Percentiles rank a stretch among this genome's conserved stretches.
Evolutionary conservation across 2,888 invertebrate species (phyloP).

Genomic region (Chrysolina oricalcia): DNA sequence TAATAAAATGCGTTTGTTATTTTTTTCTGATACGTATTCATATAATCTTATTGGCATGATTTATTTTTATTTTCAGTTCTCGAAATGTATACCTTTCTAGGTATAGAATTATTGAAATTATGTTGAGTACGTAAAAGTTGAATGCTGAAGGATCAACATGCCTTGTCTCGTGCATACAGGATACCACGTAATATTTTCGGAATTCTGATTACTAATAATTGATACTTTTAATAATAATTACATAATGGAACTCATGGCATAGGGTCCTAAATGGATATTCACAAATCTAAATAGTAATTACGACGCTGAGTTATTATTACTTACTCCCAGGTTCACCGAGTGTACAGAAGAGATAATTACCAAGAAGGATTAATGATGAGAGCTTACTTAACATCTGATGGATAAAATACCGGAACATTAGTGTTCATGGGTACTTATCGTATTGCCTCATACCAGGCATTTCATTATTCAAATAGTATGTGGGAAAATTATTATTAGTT

Average conservation of each 20-base stretch:
- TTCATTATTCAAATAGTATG: conserved; percentile 7
- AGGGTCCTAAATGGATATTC: background rate
- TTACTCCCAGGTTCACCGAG: conserved; percentile 11
- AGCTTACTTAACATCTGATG: conserved; percentile 18
- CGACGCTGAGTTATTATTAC: background rate
- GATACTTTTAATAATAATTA: too few relatives aligned
- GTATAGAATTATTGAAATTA: too few relatives aligned
- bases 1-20: too few relatives aligned
- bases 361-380: conserved; percentile 20
- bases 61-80: too few relatives aligned
- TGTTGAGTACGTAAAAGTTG: too few relatives aligned
- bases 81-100: too few relatives aligned
- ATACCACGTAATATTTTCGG: background rate
- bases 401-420: conserved; percentile 16
- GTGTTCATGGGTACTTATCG: conserved; percentile 1
- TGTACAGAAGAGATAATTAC: conserved; percentile 5
- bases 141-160: too few relatives aligned
- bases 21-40: too few relatives aligned
- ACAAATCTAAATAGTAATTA: background rate
- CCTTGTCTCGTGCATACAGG: too few relatives aligned
- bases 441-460: background rate
- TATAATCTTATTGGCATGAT: too few relatives aligned
- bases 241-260: background rate
- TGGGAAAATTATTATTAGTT: conserved; percentile 6
- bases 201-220: background rate